Evolutionary conservation across 2,113 vertebrate genomes (phyloP).

Genomic region (Capra hircus): DNA sequence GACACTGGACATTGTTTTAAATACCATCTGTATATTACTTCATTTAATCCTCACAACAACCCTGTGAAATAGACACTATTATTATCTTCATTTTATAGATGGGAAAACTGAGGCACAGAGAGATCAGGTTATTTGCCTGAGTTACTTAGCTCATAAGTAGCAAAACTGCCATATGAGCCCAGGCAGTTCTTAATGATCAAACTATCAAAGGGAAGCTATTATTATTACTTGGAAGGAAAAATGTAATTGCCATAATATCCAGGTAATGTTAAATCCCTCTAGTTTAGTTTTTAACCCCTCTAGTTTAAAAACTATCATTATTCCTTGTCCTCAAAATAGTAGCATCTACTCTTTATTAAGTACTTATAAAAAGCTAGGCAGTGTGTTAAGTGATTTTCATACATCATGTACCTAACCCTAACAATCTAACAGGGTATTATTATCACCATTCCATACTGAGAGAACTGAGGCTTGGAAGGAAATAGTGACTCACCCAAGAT

Average conservation of each 20-base stretch:
- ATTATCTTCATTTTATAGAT: background rate
- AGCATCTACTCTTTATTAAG: background rate
- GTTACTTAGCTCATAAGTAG: background rate
- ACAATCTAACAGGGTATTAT: background rate
- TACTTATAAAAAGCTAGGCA: background rate
- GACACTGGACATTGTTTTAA: background rate
- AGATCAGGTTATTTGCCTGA: background rate
- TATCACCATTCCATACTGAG: background rate
- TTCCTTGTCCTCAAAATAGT: background rate
- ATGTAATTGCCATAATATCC: background rate
- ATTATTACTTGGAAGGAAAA: background rate
- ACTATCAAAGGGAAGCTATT: background rate
- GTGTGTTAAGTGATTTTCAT: background rate
- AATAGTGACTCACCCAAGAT: background rate
- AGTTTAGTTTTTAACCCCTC: background rate
- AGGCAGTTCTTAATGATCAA: conserved; percentile 4
- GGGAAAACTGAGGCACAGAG: background rate
- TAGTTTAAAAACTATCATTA: conserved; percentile 25
- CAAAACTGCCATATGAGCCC: background rate
- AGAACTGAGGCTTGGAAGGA: background rate
- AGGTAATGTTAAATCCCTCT: background rate
- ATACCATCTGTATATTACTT: background rate
- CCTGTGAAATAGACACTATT: background rate
- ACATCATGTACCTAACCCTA: background rate
- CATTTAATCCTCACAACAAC: conserved; percentile 16